These are phyloP conservation scores for Didymodactylos carnosus DNA, from an alignment of 2,888 invertebrate species.

Conservation along the genomic window DNA sequence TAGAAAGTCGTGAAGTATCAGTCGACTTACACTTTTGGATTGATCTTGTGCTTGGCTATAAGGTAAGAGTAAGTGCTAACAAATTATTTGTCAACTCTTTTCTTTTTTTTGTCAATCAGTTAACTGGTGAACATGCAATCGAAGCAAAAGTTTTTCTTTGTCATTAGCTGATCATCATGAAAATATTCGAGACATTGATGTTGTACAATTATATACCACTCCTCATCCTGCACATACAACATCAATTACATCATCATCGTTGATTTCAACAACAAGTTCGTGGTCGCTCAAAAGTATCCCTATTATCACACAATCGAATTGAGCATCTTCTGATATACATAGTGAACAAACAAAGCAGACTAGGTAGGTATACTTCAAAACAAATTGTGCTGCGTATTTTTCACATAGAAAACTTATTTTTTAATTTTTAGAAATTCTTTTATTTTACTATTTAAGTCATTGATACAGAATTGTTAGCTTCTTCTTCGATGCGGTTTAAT, in stretches of 20 bases:
- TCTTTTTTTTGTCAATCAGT: conserved; percentile 34
- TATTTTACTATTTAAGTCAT: too few relatives aligned
- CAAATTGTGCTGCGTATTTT: too few relatives aligned
- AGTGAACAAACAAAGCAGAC: too few relatives aligned
- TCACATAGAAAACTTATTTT: too few relatives aligned
- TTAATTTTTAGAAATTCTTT: too few relatives aligned
- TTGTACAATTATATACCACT: conserved; percentile 66
- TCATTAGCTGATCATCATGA: conserved; percentile 75
- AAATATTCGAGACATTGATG: conserved; percentile 54
- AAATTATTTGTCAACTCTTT: neutral
- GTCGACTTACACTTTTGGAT: conserved; percentile 87
- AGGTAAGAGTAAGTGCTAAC: conserved; percentile 36
- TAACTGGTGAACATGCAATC: conserved; percentile 70
- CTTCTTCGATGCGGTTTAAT: too few relatives aligned
- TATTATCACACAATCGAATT: too few relatives aligned
- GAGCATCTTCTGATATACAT: too few relatives aligned
- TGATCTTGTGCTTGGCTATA: conserved; percentile 85
- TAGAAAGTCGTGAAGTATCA: conserved; percentile 76
- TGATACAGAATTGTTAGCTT: too few relatives aligned
- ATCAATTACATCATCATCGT: conserved; percentile 5
- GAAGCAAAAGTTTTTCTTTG: conserved; percentile 79
- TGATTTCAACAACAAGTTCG: too few relatives aligned
- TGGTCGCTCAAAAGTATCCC: too few relatives aligned
- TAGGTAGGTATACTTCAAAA: too few relatives aligned
- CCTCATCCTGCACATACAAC: conserved; percentile 52